Conservation (phyloP, 2,797 vertebrate species). For the Schizopygopsis pylzovi region DNA sequence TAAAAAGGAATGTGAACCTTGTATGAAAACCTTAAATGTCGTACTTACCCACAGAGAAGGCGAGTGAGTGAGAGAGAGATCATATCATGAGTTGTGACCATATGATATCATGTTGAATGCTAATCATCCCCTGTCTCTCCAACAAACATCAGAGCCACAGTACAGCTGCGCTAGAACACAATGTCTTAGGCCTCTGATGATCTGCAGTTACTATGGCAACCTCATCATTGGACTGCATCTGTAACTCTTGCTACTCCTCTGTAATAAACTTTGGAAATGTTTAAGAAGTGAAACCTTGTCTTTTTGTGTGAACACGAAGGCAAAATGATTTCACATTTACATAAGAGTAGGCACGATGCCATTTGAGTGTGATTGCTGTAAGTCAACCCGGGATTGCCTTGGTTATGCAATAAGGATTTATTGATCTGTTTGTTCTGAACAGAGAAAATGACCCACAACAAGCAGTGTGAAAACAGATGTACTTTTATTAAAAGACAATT, state of each 20-base stretch:
- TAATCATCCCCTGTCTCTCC: constrained; percentile 36
- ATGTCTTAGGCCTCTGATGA: constrained; percentile 51
- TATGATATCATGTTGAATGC: constrained; percentile 20
- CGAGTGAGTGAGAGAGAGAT: constrained; percentile 8
- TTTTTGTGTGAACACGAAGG: background rate
- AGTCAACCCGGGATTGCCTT: background rate
- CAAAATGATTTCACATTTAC: constrained; percentile 8
- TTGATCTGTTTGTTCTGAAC: constrained; percentile 18
- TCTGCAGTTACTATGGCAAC: constrained; percentile 58
- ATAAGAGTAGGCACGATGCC: constrained; percentile 7
- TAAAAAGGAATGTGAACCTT: constrained; percentile 11
- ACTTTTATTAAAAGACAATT: background rate
- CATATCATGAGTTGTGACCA: background rate
- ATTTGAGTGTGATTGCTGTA: background rate
- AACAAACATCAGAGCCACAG: constrained; percentile 25
- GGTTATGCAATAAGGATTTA: constrained; percentile 36
- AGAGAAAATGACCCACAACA: constrained; percentile 32
- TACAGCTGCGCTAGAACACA: constrained; percentile 23
- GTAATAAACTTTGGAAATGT: background rate
- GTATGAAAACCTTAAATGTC: background rate
- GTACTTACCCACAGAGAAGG: background rate
- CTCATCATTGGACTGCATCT: constrained; percentile 42
- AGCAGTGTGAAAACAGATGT: background rate
- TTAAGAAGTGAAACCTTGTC: background rate
- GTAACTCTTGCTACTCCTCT: background rate